phyloP scores from a whole-genome alignment of 2,113 vertebrate species.

The Tylochromis polylepis region DNA sequence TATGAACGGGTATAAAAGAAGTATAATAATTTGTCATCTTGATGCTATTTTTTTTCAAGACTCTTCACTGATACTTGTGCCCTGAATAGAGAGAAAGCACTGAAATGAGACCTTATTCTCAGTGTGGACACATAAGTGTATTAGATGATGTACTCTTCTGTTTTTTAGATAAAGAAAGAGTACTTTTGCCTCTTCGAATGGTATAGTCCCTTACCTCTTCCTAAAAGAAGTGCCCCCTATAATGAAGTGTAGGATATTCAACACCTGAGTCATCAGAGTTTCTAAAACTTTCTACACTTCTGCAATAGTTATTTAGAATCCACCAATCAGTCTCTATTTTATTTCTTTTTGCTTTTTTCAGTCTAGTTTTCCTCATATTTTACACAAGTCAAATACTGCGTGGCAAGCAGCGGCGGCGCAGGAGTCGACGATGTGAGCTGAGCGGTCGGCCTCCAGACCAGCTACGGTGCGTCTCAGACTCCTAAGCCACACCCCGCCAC shows the following conservation, averaged over 20 bases:
- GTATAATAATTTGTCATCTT: background rate
- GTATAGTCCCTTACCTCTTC: background rate
- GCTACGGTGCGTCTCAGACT: too few relatives aligned
- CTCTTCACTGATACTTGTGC: conserved; percentile 32
- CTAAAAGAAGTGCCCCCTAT: conserved; percentile 31
- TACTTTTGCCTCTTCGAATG: conserved; percentile 29
- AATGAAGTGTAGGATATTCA: background rate
- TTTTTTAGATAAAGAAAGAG: conserved; percentile 27
- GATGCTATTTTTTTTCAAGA: conserved; percentile 13
- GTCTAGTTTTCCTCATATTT: background rate
- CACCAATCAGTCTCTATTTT: background rate
- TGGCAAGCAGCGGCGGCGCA: too few relatives aligned
- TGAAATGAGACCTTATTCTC: conserved; percentile 5
- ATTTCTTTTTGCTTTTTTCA: background rate
- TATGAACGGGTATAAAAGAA: background rate
- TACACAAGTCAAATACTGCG: too few relatives aligned
- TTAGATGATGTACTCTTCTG: conserved; percentile 20
- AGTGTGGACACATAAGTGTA: conserved; percentile 5
- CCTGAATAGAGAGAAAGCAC: conserved; percentile 28
- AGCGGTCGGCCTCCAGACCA: too few relatives aligned
- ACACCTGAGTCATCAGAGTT: background rate
- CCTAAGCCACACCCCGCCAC: too few relatives aligned
- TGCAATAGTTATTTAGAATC: background rate
- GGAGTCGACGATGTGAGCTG: too few relatives aligned
- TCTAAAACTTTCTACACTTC: background rate